phyloP scores from a whole-genome alignment of 2,113 vertebrate species.

The Phylloscopus trochilus region DNA sequence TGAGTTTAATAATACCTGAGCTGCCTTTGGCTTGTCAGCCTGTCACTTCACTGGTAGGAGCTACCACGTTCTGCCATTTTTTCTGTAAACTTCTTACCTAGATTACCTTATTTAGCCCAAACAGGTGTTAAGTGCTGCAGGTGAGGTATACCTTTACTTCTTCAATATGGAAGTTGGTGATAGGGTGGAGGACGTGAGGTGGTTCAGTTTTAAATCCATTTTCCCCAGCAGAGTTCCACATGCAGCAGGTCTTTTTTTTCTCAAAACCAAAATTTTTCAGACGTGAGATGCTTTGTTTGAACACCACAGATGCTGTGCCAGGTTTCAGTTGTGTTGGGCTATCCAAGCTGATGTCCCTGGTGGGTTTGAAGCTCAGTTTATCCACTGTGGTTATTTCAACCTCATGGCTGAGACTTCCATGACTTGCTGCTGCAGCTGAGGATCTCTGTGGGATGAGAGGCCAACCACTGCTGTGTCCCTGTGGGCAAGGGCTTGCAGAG shows the following conservation, averaged over 20 bases:
- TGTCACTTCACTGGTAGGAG: background rate
- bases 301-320: accelerated
- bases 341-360: background rate
- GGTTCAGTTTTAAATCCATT: background rate
- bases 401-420: accelerated
- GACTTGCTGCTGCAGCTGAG: accelerated
- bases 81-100: background rate
- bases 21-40: conserved; percentile 46
- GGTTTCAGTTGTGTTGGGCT: background rate
- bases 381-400: accelerated
- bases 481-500: background rate
- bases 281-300: background rate
- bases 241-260: background rate
- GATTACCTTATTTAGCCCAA: background rate
- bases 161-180: accelerated
- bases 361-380: background rate
- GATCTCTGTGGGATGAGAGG: accelerated
- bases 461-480: accelerated
- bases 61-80: background rate
- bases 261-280: accelerated
- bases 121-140: background rate
- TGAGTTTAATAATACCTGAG: conserved; percentile 15
- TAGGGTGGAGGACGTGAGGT: background rate
- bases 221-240: background rate
- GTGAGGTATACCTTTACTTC: background rate